Conservation (phyloP, 2,797 vertebrate genomes). For the Huso huso region DNA sequence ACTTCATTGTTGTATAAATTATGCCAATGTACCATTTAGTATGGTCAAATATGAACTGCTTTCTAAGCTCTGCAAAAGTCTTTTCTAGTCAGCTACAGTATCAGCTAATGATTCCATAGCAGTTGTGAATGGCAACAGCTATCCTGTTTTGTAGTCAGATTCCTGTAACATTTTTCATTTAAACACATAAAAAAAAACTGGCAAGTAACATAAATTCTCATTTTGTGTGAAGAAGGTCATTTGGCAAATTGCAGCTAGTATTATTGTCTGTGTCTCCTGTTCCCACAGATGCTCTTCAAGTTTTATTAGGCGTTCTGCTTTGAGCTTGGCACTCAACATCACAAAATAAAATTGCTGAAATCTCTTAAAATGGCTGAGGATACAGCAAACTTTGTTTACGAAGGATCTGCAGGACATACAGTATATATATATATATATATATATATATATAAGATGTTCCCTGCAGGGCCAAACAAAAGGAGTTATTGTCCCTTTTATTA, state of each 20-base stretch:
- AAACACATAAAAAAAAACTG: background rate
- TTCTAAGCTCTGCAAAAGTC: too few species aligned
- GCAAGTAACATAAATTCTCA: background rate
- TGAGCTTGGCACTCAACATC: background rate
- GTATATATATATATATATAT: too few species aligned
- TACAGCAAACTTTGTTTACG: too few species aligned
- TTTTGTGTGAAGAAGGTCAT: background rate
- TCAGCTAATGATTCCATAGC: background rate
- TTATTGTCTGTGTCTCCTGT: background rate
- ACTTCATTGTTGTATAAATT: too few species aligned
- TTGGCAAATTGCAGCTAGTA: background rate
- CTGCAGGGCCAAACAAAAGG: background rate
- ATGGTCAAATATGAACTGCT: too few species aligned
- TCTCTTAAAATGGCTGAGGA: too few species aligned
- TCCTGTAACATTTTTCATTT: background rate
- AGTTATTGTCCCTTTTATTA: too few species aligned
- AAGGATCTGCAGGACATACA: background rate
- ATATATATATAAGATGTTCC: background rate
- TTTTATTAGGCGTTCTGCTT: conserved; percentile 1
- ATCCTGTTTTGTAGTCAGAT: too few species aligned
- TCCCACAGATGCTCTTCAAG: background rate
- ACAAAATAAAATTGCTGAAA: background rate
- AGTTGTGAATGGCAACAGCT: background rate
- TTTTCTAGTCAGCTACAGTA: too few species aligned
- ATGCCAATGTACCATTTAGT: too few species aligned